Evolutionary conservation across 2,797 vertebrate species (phyloP).

Genomic region (Oreochromis grahami): DNA sequence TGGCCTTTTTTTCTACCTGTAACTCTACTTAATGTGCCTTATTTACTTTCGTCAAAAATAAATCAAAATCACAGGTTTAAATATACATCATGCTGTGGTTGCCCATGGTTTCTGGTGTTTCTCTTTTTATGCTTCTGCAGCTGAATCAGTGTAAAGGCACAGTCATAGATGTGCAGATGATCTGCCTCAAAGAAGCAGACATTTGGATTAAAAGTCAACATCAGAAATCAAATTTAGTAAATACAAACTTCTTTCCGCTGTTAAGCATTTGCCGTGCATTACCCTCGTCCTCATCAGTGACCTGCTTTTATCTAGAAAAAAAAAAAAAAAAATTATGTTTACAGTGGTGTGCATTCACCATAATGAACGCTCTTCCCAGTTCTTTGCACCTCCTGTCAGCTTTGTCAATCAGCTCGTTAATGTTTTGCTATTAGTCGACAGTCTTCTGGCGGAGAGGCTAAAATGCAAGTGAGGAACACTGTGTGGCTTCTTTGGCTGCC

Average conservation of each 20-base stretch:
- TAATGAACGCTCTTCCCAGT: not conserved
- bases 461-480: not conserved
- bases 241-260: not conserved
- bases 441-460: not conserved
- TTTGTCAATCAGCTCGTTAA: not conserved
- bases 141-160: fast-evolving
- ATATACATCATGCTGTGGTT: too few relatives aligned
- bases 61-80: not conserved
- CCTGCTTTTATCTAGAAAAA: not conserved
- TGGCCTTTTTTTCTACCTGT: fast-evolving
- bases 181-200: fast-evolving
- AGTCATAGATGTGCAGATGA: fast-evolving
- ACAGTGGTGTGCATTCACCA: not conserved
- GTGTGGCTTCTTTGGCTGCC: not conserved
- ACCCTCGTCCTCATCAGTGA: not conserved
- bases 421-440: fast-evolving
- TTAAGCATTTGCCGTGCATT: not conserved
- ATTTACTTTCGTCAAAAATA: not conserved
- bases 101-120: not conserved
- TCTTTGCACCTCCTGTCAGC: not conserved
- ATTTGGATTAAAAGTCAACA: too few relatives aligned
- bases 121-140: not conserved
- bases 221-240: too few relatives aligned
- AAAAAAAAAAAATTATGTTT: too few relatives aligned
- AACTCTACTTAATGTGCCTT: not conserved